Percentiles rank a stretch among this genome's conserved stretches.
Evolutionary conservation across 2,113 vertebrate species (phyloP).

Genomic region (Anguilla rostrata): DNA sequence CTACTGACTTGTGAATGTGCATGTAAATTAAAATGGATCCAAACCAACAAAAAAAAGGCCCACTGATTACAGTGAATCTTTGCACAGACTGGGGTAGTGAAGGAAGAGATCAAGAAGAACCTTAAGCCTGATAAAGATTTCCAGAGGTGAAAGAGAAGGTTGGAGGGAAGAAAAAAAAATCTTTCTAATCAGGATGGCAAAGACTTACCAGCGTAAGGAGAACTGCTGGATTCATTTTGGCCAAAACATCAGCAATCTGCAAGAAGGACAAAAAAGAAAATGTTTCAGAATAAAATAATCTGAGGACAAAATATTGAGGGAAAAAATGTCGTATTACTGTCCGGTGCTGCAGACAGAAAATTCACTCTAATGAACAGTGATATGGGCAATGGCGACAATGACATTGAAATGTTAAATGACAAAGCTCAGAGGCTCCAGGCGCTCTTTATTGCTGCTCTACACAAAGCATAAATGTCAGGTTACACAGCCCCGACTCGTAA

Average conservation of each 20-base stretch:
- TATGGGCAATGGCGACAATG: background rate
- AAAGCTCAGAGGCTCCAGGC: background rate
- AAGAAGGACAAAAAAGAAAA: conserved; percentile 43
- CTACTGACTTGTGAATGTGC: background rate
- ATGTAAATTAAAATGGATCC: background rate
- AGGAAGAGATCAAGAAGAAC: background rate
- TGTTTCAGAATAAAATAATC: conserved; percentile 24
- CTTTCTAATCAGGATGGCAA: background rate
- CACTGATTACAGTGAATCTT: background rate
- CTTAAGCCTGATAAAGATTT: background rate
- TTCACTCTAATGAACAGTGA: background rate
- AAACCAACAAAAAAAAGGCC: background rate
- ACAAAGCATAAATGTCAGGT: conserved; percentile 15
- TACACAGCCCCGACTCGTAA: background rate
- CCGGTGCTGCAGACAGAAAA: background rate
- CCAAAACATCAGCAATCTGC: conserved; percentile 75
- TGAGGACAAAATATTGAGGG: conserved; percentile 2
- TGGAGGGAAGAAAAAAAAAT: no score
- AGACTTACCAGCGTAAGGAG: conserved; percentile 84
- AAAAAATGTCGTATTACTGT: background rate
- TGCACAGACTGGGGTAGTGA: background rate
- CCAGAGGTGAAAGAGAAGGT: background rate
- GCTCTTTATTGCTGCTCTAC: background rate
- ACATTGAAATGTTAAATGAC: background rate
- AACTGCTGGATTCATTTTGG: conserved; percentile 65